A percentile compares a stretch with the other conserved stretches of the same genome.
phyloP scores from a whole-genome alignment of 2,888 invertebrate species.

The Eumerus sabulonum region DNA sequence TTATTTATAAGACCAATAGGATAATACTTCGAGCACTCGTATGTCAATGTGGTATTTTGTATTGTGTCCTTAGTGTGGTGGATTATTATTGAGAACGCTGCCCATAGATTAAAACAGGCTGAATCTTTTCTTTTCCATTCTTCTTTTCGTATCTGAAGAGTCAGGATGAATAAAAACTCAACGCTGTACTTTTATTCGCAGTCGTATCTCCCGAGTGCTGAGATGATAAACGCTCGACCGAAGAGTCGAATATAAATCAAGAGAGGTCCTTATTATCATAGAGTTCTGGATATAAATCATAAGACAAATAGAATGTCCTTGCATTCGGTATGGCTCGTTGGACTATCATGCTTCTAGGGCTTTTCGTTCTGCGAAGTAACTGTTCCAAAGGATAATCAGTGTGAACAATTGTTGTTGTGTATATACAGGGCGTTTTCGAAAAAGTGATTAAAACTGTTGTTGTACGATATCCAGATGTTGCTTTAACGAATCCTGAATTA shows the following conservation, averaged over 20 bases:
- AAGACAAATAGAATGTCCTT: conserved; percentile 26
- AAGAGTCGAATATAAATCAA: conserved; percentile 51
- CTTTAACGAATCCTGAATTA: too few relatives aligned
- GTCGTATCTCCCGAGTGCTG: conserved; percentile 19
- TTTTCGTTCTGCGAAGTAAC: too few relatives aligned
- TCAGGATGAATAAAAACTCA: conserved; percentile 49
- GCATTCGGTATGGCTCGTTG: conserved; percentile 1
- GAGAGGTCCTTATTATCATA: conserved; percentile 37
- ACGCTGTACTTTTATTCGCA: conserved; percentile 22
- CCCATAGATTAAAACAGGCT: conserved; percentile 30
- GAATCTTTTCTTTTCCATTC: conserved; percentile 12
- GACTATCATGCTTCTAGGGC: too few relatives aligned
- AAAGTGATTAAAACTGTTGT: too few relatives aligned
- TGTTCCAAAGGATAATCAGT: too few relatives aligned
- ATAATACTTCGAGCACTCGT: too few relatives aligned
- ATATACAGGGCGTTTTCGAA: too few relatives aligned
- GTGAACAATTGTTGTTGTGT: too few relatives aligned
- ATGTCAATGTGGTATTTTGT: too few relatives aligned
- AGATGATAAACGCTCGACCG: conserved; percentile 38
- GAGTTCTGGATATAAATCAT: conserved; percentile 40
- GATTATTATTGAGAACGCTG: neutral
- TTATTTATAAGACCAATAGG: too few relatives aligned
- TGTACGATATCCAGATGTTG: too few relatives aligned
- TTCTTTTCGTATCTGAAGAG: neutral
- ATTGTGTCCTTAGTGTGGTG: too few relatives aligned